A percentile compares a stretch with the other conserved stretches of the same genome.
Conservation (phyloP, 2,113 vertebrate genomes). For the Aphyosemion australe region DNA sequence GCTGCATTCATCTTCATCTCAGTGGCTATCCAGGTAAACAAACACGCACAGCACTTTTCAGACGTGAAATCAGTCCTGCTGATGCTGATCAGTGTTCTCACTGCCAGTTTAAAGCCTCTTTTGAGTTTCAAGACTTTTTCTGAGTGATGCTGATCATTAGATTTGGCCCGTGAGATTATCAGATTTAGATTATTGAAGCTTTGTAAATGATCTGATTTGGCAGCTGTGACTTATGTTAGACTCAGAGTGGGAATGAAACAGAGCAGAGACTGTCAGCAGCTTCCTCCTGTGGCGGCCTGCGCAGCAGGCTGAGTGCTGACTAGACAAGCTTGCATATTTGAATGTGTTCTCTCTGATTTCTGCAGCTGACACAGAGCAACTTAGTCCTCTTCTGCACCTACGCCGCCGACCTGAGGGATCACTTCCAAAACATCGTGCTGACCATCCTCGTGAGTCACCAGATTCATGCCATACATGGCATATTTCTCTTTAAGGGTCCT, state of each 20-base stretch:
- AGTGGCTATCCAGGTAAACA: slow-evolving; percentile 91
- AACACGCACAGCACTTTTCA: slow-evolving; percentile 19
- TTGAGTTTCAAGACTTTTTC: slow-evolving; percentile 14
- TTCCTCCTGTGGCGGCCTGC: slow-evolving; percentile 40
- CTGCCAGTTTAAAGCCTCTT: slow-evolving; percentile 30
- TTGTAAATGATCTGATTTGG: slow-evolving; percentile 36
- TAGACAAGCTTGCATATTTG: slow-evolving; percentile 33
- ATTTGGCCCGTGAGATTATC: neutral
- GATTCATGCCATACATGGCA: no score
- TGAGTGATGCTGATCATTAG: neutral
- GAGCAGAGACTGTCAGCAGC: slow-evolving; percentile 51
- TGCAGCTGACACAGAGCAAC: slow-evolving; percentile 92
- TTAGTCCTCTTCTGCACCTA: slow-evolving; percentile 96
- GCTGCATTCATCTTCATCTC: slow-evolving; percentile 94
- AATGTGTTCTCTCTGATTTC: slow-evolving; percentile 55
- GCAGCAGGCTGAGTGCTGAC: slow-evolving; percentile 45
- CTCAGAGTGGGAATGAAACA: slow-evolving; percentile 39
- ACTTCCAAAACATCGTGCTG: slow-evolving; percentile 92
- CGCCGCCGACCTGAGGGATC: slow-evolving; percentile 84
- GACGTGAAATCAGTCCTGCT: slow-evolving; percentile 16
- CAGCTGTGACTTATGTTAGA: slow-evolving; percentile 43
- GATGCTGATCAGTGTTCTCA: slow-evolving; percentile 55
- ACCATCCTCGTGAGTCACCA: slow-evolving; percentile 89
- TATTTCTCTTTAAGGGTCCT: no score
- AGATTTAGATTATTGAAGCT: neutral